Evolutionary conservation across 2,888 invertebrate genomes (phyloP).

Genomic region (Didymodactylos carnosus): DNA sequence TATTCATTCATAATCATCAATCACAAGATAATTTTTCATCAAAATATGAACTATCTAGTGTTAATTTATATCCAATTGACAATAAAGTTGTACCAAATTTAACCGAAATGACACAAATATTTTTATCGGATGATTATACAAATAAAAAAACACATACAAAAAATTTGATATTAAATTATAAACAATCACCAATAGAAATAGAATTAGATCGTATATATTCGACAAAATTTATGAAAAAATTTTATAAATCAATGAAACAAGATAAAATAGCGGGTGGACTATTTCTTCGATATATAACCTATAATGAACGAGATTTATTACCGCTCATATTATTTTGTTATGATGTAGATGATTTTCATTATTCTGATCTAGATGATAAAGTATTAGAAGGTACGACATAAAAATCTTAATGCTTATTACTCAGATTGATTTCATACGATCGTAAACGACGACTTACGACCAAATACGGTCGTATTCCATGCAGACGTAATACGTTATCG

Average conservation of each 20-base stretch:
- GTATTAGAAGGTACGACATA: slow-evolving; percentile 1
- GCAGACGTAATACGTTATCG: no score
- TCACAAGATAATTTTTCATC: neutral
- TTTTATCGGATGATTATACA: neutral
- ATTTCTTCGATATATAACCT: slow-evolving; percentile 11
- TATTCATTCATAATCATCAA: neutral
- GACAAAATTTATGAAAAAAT: neutral
- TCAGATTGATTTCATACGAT: no score
- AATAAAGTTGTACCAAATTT: neutral
- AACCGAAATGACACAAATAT: neutral
- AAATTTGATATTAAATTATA: neutral
- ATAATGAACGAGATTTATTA: neutral
- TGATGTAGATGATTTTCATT: slow-evolving; percentile 10
- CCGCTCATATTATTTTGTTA: slow-evolving; percentile 13
- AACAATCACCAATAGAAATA: no score
- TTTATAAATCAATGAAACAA: neutral
- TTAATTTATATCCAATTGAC: neutral
- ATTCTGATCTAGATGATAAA: neutral
- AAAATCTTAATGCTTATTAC: no score
- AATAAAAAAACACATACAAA: slow-evolving; percentile 5
- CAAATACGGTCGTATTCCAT: no score
- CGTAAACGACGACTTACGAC: no score
- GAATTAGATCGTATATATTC: neutral
- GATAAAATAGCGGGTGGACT: slow-evolving; percentile 12
- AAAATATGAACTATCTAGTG: neutral